These are phyloP conservation scores for Anisognathus igniventris DNA, from an alignment of 2,797 vertebrate species.

Conservation along the genomic window DNA sequence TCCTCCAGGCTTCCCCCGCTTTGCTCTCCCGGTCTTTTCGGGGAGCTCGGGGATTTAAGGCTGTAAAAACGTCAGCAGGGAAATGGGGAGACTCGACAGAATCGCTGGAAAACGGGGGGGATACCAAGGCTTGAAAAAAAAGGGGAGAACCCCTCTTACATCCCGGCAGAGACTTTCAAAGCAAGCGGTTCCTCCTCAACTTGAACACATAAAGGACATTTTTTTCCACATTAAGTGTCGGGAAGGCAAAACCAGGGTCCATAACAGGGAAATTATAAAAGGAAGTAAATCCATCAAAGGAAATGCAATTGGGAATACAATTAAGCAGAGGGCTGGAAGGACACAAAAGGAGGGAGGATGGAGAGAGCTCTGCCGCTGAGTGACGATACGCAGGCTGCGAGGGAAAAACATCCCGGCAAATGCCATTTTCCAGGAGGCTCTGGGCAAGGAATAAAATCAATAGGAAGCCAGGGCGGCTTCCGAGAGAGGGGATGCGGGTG, in stretches of 20 bases:
- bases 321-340: slow-evolving; percentile 65
- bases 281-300: slow-evolving; percentile 80
- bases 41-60: neutral
- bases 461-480: slow-evolving; percentile 62
- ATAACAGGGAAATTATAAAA: slow-evolving; percentile 77
- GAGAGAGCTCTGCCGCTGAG: slow-evolving; percentile 77
- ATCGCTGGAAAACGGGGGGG: neutral
- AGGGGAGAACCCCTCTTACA: rapidly evolving
- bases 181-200: neutral
- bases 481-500: neutral
- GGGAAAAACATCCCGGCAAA: slow-evolving; percentile 69
- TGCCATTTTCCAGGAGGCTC: slow-evolving; percentile 74
- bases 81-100: neutral
- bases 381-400: slow-evolving; percentile 81
- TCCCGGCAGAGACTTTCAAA: neutral
- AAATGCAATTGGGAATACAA: slow-evolving; percentile 78
- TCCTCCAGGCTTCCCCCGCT: neutral
- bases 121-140: neutral
- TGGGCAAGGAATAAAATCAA: slow-evolving; percentile 66
- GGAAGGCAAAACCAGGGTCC: slow-evolving; percentile 66
- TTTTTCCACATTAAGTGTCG: slow-evolving; percentile 42
- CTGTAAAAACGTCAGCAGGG: neutral
- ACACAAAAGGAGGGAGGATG: slow-evolving; percentile 74
- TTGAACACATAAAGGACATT: neutral
- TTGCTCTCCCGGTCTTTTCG: neutral